Evolutionary conservation across 2,888 invertebrate genomes (phyloP), one percentile per base, ranked within the genome.

Genomic region (Nephrotoma flavescens): DNA sequence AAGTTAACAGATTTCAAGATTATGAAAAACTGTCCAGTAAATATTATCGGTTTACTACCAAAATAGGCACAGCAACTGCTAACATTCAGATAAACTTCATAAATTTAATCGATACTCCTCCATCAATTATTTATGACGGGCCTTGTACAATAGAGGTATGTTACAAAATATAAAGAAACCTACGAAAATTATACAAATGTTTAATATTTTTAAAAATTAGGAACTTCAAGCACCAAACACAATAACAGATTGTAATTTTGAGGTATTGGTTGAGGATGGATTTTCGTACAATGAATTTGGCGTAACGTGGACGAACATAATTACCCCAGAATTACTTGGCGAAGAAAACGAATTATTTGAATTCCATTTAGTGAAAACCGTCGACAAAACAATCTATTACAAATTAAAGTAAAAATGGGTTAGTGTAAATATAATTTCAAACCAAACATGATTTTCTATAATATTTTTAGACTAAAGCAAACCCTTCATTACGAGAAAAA

Each of bases 81-180:
- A 0, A 52, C 87, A 5, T 88, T 90, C n/a, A 88, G 87, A n/a
- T 91, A 88, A n/a, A 87, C 86, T n/a, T 90, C 52, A 86, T 88
- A 44, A 92, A 94, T 83, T 89, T 91, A 2, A 91, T 94, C 86
- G 93, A 94, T 87, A 93, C 94, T 89, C 93, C 93, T 88, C 90
- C 91, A 1, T 93, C 93, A 4, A 90, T 93, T 83, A 92, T 93
- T 57, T 91, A 92, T 83, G 88, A 91, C 6, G 89, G 91, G 2
- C 89, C 92, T 1, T 94, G 94, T 88, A 88, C 88, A 31, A 91
- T 83, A 90, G 91, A 88, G 87, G 94, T 94, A 88, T 90, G 91
- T 90, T 9, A 6, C 47, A 0, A 42, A 44, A 15, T 15, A 15
- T 6, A 19, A 15, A 52, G 31, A 15, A 52, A 5, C 52, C 15